Base-by-base conservation (phyloP, 1,140 invertebrate species). In the Zaprionus inermis region DNA sequence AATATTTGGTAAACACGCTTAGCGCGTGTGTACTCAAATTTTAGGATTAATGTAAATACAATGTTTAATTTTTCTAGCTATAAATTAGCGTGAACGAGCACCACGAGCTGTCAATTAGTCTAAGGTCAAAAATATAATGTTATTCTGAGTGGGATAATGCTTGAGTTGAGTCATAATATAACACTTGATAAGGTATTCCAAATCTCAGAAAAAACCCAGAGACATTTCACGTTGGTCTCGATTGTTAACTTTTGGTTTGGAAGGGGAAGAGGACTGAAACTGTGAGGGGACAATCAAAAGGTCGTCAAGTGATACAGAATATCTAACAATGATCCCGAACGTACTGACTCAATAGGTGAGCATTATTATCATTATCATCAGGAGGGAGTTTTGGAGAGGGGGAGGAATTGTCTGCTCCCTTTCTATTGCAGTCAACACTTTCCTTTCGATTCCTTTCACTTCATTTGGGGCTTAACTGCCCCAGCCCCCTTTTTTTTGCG, bases 381-480 rank as follows among this genome's bases (percentile, higher is more conserved):
- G 64, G 46, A 28, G 24, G 24, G 24, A 5, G 24, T 5, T 28
- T 28, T 28, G n/a, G n/a, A n/a, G n/a, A 38, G 36, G 32, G 65
- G 56, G 71, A 82, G 79, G 55, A 82, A 81, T 52, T 75, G 67
- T 82, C 76, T 82, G 16, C 44, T 49, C 9, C 18, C 16, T 46
- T 46, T 52, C 41, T 49, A 70, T 76, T 63, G 76, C 34, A 89
- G 70, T 88, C 83, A 89, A 89, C 84, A 86, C 83, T 88, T 86
- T 86, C 83, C 56, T 70, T 86, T 74, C 58, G 18, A 79, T 79
- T 69, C 84, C 83, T 88, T 86, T 88, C 79, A 83, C 83, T 79
- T 72, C 69, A 44, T 49, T 58, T 58, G 14, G n/a, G 24, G 34
- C 34, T 20, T 52, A 30, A n/a, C 14, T 11, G 16, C 38, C 16